These are phyloP conservation scores for Eulacestoma nigropectus DNA, from an alignment of 2,113 vertebrate species.

Conservation along the genomic window DNA sequence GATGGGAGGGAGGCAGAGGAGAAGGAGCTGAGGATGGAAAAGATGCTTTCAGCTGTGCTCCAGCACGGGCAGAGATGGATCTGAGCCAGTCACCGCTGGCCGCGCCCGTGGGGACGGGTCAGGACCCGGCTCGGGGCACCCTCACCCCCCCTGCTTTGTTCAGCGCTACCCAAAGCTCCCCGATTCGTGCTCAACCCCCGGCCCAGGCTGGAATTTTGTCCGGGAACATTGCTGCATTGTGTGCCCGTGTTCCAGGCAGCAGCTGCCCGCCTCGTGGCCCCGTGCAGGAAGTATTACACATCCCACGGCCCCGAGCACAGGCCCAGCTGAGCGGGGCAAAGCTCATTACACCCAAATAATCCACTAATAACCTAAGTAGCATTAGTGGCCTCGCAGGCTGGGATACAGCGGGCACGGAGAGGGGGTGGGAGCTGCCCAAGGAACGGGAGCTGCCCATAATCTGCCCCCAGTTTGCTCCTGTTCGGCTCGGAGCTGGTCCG, in stretches of 20 bases:
- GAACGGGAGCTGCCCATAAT: slow-evolving; percentile 50
- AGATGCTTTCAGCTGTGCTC: not conserved
- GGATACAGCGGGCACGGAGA: not conserved
- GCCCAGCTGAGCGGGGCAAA: slow-evolving; percentile 50
- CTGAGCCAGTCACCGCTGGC: not conserved
- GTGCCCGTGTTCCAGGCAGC: slow-evolving; percentile 2
- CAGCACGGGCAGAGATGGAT: not conserved
- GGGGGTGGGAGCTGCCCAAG: not conserved
- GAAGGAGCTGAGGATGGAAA: not conserved
- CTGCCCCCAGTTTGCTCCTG: not conserved
- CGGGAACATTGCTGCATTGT: slow-evolving; percentile 25
- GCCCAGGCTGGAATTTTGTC: slow-evolving; percentile 5
- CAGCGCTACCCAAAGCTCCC: not conserved
- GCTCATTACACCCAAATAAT: slow-evolving; percentile 66
- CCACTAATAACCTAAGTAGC: slow-evolving; percentile 63
- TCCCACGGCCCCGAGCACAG: not conserved
- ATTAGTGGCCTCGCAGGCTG: not conserved
- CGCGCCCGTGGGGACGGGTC: not conserved
- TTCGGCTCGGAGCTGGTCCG: not conserved
- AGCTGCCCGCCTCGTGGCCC: slow-evolving; percentile 12
- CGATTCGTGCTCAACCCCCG: not conserved
- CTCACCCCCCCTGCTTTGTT: accelerated
- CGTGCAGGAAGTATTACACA: slow-evolving; percentile 41
- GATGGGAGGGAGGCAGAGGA: not conserved
- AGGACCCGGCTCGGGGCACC: not conserved